Base-by-base conservation (phyloP, 2,113 vertebrate genomes). In the Phrynosoma blainvillii region DNA sequence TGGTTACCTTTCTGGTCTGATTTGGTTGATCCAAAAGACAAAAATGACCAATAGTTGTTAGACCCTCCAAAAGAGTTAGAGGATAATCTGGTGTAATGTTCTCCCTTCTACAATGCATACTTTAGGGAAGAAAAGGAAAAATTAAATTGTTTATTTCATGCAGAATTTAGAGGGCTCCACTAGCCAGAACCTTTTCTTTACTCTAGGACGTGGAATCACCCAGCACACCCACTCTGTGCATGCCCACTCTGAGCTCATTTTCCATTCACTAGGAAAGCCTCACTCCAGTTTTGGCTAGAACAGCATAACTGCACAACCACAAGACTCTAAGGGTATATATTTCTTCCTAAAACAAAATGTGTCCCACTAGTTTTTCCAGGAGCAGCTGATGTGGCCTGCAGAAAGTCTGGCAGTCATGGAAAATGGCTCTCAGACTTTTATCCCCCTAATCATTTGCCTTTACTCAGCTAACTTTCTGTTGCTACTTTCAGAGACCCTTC, bases 41-140 rank as follows among this genome's bases (percentile, higher is more conserved):
- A 87, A 98, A 98, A 92, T 99, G 99, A 88, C 98, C 96, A 30
- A 99, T 98, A 75, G 97, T 97, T 76, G 98, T 99, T 81, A 99
- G 97, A 18, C 99, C 99, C 96, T 99, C 99, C 79, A 99, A 90
- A 32, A 99, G 97, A 36, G 98, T 99, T 52, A 99, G 96, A 25
- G 98, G 98, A 86, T 99, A 99, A 95, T 99, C 99, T 32, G 99
- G 99, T 0, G 99, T 97, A 87, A 99, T 97, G 90, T 99, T 99
- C 94, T 99, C 98, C 90, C 95, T 98, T 95, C 96, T 98, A 42
- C 96, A 95, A 93, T 95, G 96, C 13, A 95, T 85, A 90, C 98
- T 98, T 93, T 87, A 77, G 84, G 21, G 14, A n/a, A 36, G 59
- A 88, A 71, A 47, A 18, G 87, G 82, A 89, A 66, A 3, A 74